Percentiles rank a stretch among this genome's conserved stretches.
Evolutionary conservation across 2,888 invertebrate species (phyloP).

Genomic region (Hirtodrosophila duncani): DNA sequence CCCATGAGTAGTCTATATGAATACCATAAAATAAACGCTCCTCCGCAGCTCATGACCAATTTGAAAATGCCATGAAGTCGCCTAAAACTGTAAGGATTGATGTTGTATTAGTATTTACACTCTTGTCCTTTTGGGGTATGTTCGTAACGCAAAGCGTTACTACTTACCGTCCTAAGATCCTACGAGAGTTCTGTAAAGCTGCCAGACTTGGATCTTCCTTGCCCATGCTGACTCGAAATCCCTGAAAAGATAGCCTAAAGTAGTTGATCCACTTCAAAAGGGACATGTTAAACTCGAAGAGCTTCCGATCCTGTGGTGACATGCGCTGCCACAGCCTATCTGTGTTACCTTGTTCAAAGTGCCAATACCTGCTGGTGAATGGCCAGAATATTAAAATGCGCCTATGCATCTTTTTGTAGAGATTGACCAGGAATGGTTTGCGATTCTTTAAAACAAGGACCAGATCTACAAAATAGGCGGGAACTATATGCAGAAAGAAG

Average conservation of each 20-base stretch:
- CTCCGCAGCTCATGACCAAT: too few relatives aligned
- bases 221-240: slow-evolving; percentile 86
- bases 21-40: too few relatives aligned
- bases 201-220: slow-evolving; percentile 83
- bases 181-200: slow-evolving; percentile 82
- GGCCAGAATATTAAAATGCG: slow-evolving; percentile 85
- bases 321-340: slow-evolving; percentile 77
- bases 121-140: too few relatives aligned
- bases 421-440: slow-evolving; percentile 81
- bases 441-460: slow-evolving; percentile 45
- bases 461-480: slow-evolving; percentile 82
- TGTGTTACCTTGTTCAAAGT: slow-evolving; percentile 83
- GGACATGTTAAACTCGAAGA: slow-evolving; percentile 87
- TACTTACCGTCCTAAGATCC: too few relatives aligned
- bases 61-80: too few relatives aligned
- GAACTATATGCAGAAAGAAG: slow-evolving; percentile 82
- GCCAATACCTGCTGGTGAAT: slow-evolving; percentile 86
- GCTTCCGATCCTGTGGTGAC: slow-evolving; percentile 76
- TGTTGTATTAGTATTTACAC: too few relatives aligned
- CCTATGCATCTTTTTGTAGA: slow-evolving; percentile 88
- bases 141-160: too few relatives aligned
- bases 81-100: too few relatives aligned
- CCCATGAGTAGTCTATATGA: too few relatives aligned
- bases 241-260: slow-evolving; percentile 81
- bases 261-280: slow-evolving; percentile 83